Base-by-base conservation (phyloP, 2,113 vertebrate genomes). In the Oreochromis aureus region DNA sequence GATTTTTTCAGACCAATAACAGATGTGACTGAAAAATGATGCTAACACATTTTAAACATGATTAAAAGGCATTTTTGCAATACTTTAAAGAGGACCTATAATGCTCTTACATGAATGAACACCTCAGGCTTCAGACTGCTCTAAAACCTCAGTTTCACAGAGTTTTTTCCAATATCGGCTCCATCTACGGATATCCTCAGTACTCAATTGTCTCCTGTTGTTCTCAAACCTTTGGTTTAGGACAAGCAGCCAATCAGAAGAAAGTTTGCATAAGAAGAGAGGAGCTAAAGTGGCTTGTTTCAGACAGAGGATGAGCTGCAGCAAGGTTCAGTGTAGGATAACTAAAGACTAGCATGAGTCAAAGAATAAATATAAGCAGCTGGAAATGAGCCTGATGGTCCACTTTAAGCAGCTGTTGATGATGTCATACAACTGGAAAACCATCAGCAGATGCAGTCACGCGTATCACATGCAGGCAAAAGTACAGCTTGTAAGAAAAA, bases 401-500 rank as follows among this genome's bases (percentile, higher is more conserved):
- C 41, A 32, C 6, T 78, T 78, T 51, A 51, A 78, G 44, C 44
- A 76, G 71, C 44, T 48, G 69, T 30, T 73, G 41, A 76, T 48
- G 11, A 12, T 18, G 16, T 10, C 10, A 2, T 32, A 32, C 27
- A 51, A 51, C 71, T 19, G 71, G 27, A 76, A 78, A 78, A n/a
- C 27, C 10, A 51, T 51, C 41, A 80, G 41, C 16, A 46, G 9
- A 76, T 51, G 71, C 24, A 76, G 41, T 76, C 41, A 46, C 0
- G 3, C 1, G 9, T 76, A 48, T 48, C 16, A 18, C 7, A n/a
- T 46, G 56, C 32, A 86, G 46, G 59, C 11, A 54, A 76, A n/a
- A 19, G 44, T 11, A 24, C 10, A 82, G 30, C 56, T 46, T 22
- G 46, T 86, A 81, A 78, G 84, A 87, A n/a, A 81, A 81, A 27